Evolutionary conservation across 2,113 vertebrate species (phyloP).

Genomic region (Petaurus breviceps): DNA sequence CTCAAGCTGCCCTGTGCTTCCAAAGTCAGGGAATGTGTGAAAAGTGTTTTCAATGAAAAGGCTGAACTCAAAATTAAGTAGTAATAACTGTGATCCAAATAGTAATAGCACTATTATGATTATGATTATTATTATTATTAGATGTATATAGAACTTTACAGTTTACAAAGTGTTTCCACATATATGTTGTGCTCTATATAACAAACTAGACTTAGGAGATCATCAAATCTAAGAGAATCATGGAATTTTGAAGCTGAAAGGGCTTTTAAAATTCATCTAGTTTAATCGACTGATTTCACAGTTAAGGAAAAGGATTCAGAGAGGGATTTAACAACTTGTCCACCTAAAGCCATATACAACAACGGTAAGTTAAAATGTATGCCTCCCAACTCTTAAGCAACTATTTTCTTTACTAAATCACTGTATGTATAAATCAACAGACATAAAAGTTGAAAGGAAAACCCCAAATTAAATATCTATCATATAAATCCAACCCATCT

Average conservation of each 20-base stretch:
- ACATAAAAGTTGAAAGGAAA: not conserved
- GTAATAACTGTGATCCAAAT: not conserved
- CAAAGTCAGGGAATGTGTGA: not conserved
- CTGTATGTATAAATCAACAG: not conserved
- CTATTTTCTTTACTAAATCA: not conserved
- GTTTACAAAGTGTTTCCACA: not conserved
- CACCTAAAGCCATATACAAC: not conserved
- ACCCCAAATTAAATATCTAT: not conserved
- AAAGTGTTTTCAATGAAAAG: slow-evolving; percentile 5
- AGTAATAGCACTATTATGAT: not conserved
- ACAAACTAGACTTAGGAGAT: not conserved
- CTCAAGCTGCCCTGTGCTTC: not conserved
- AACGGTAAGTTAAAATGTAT: not conserved
- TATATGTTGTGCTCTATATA: not conserved
- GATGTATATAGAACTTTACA: not conserved
- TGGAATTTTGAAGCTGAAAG: not conserved
- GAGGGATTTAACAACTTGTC: not conserved
- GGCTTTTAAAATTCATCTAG: not conserved
- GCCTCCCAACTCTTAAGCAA: not conserved
- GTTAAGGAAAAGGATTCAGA: not conserved
- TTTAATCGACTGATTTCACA: not conserved
- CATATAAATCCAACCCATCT: not conserved
- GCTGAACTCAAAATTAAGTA: not conserved
- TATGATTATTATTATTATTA: too few species aligned
- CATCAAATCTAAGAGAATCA: not conserved